Conservation (phyloP, 2,888 invertebrate genomes). For the Trissonchulus sp. region DNA sequence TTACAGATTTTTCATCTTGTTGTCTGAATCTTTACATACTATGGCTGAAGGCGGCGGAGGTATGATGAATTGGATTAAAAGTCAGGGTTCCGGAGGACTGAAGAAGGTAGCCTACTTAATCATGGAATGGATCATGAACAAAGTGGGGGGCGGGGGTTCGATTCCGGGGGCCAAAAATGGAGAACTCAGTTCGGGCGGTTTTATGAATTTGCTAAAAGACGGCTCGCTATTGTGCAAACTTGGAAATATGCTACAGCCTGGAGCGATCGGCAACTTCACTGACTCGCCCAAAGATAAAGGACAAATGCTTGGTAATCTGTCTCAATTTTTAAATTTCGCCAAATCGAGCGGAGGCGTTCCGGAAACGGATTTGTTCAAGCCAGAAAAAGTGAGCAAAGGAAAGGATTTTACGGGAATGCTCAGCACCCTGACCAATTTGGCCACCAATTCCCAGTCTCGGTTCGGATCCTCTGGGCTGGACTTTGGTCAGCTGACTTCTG, state of each 20-base stretch:
- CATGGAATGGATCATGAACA: conserved; percentile 20
- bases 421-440: background rate
- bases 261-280: background rate
- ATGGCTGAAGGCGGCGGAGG: background rate
- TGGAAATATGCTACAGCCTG: background rate
- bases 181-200: background rate
- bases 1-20: no score
- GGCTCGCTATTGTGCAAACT: conserved; percentile 13
- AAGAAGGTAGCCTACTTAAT: conserved; percentile 10
- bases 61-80: background rate
- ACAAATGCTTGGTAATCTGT: background rate
- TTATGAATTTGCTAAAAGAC: conserved; percentile 25
- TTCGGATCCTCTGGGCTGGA: conserved; percentile 2
- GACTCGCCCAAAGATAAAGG: background rate
- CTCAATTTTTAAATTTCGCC: conserved; percentile 4
- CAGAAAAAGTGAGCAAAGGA: background rate
- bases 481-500: background rate
- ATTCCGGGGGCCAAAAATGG: conserved; percentile 17
- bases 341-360: conserved; percentile 1
- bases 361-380: background rate
- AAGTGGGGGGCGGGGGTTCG: background rate
- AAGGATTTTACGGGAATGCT: conserved; percentile 4
- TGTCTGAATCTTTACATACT: no score
- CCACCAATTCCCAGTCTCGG: background rate
- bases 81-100: background rate